Conservation (phyloP, 1,140 invertebrate species). For the Drosophila prosaltans region DNA sequence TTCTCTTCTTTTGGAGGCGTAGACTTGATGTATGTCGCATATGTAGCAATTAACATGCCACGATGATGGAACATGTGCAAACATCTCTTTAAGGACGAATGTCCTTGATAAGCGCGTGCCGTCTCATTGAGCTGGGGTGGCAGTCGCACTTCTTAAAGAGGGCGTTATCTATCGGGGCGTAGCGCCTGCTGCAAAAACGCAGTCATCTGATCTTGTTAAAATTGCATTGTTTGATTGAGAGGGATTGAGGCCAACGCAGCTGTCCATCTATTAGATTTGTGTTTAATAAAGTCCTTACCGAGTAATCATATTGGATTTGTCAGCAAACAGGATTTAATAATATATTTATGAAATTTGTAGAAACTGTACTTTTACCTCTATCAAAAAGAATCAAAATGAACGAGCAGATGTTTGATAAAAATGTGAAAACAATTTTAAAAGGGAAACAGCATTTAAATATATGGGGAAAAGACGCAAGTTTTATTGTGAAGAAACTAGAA, state of each 20-base stretch:
- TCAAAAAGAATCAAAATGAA: not conserved
- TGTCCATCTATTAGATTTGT: conserved; percentile 13
- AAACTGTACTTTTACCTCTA: conserved; percentile 3
- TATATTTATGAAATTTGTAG: not conserved
- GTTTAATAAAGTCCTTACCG: conserved; percentile 29
- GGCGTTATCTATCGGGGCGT: conserved; percentile 55
- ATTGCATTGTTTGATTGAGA: conserved; percentile 27
- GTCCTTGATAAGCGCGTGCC: conserved; percentile 69
- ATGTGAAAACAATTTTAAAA: no score
- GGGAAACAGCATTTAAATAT: no score
- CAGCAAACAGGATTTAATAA: conserved; percentile 17
- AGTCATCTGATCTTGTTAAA: conserved; percentile 54
- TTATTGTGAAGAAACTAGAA: no score
- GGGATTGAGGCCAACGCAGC: not conserved
- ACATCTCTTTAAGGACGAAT: conserved; percentile 35
- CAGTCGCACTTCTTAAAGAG: conserved; percentile 17
- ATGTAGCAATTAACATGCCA: conserved; percentile 74
- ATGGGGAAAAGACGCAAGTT: no score
- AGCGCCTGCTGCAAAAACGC: conserved; percentile 61
- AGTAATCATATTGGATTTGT: conserved; percentile 19
- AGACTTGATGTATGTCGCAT: conserved; percentile 69
- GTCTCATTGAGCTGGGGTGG: not conserved
- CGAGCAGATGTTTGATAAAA: not conserved
- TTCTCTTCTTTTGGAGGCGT: conserved; percentile 56
- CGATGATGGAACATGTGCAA: conserved; percentile 70